These are phyloP conservation scores for Gryllus bimaculatus DNA, from an alignment of 1,140 invertebrate genomes.

Conservation along the genomic window DNA sequence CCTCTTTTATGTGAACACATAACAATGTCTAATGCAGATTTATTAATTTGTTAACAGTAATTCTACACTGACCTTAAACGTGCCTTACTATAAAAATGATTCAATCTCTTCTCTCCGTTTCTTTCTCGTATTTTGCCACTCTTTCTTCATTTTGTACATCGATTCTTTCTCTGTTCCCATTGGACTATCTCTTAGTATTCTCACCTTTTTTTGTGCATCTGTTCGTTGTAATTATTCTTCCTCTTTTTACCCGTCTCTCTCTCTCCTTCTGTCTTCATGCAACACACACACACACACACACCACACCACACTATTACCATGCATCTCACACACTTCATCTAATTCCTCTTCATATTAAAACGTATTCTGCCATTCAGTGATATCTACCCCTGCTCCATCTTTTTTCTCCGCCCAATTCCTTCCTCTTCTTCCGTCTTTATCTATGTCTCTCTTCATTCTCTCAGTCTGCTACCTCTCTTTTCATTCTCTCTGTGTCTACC, in stretches of 20 bases:
- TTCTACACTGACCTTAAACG: no score
- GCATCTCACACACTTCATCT: not conserved
- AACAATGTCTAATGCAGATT: no score
- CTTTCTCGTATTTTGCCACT: not conserved
- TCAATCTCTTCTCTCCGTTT: not conserved
- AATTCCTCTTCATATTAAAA: not conserved
- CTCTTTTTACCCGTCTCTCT: not conserved
- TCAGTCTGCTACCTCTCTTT: not conserved
- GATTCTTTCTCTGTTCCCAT: not conserved
- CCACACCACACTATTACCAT: not conserved
- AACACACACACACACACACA: not conserved
- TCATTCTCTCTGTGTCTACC: not conserved
- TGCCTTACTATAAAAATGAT: no score
- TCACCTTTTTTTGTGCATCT: not conserved
- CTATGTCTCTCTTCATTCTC: not conserved
- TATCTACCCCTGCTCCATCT: not conserved
- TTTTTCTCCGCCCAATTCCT: not conserved
- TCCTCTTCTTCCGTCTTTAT: not conserved
- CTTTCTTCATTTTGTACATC: not conserved
- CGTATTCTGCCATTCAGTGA: no score
- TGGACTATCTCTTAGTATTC: not conserved
- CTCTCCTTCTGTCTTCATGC: not conserved
- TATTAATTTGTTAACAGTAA: no score
- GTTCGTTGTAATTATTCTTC: not conserved
- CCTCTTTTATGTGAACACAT: no score